These are phyloP conservation scores for Heliconius ethilla DNA, from an alignment of 2,888 invertebrate genomes.

Conservation along the genomic window DNA sequence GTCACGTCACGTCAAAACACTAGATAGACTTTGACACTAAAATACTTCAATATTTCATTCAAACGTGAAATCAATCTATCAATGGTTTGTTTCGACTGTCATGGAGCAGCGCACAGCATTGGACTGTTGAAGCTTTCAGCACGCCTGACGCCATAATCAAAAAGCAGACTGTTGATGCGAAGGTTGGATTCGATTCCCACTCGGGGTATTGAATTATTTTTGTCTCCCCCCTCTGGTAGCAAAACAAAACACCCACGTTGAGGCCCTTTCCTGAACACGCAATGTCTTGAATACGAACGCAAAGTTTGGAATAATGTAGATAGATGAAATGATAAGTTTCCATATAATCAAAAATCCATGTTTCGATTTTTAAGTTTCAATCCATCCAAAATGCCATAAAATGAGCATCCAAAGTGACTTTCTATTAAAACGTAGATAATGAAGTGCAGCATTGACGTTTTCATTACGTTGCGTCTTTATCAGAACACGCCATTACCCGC, in stretches of 20 bases:
- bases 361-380: too few relatives aligned
- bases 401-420: conserved; percentile 21
- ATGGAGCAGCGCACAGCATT: not conserved
- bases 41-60: conserved; percentile 16
- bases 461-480: conserved; percentile 59
- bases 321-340: not conserved
- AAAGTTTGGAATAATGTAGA: too few relatives aligned
- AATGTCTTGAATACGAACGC: too few relatives aligned
- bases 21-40: conserved; percentile 11
- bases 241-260: not conserved
- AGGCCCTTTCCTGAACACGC: not conserved
- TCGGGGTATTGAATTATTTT: not conserved
- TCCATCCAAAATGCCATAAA: not conserved
- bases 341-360: not conserved
- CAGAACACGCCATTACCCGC: conserved; percentile 61
- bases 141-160: too few relatives aligned
- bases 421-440: conserved; percentile 23
- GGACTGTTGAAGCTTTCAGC: too few relatives aligned
- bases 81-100: not conserved
- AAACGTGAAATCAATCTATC: conserved; percentile 10
- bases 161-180: not conserved
- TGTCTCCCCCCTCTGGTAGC: too few relatives aligned
- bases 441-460: conserved; percentile 39
- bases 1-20: conserved; percentile 14
- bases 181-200: not conserved